Evolutionary conservation across 2,888 invertebrate species (phyloP).

Genomic region (Apotomis betuletana): DNA sequence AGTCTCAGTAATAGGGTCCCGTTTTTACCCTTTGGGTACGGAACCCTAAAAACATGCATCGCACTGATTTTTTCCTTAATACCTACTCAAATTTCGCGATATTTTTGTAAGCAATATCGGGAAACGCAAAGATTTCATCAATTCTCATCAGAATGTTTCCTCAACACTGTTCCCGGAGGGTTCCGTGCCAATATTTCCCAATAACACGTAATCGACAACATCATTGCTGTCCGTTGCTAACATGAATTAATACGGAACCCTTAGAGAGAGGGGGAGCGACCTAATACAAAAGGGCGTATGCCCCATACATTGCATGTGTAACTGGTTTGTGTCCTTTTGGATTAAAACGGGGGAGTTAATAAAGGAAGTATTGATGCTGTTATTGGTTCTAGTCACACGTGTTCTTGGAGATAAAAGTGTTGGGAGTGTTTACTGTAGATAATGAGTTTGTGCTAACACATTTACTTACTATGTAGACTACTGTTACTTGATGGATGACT

Average conservation of each 20-base stretch:
- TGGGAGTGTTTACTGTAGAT: not conserved
- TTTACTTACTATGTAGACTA: no score
- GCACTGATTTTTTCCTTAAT: no score
- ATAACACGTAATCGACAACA: slow-evolving; percentile 75
- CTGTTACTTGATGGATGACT: no score
- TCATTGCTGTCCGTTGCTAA: slow-evolving; percentile 78
- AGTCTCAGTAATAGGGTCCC: no score
- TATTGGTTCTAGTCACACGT: slow-evolving; percentile 42
- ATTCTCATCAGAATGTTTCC: slow-evolving; percentile 24
- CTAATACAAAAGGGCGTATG: no score
- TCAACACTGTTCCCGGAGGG: slow-evolving; percentile 48
- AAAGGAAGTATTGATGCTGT: slow-evolving; percentile 44
- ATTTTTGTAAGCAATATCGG: not conserved
- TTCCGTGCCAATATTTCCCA: slow-evolving; percentile 74
- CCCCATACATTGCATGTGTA: no score
- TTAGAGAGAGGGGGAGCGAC: slow-evolving; percentile 49
- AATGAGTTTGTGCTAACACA: slow-evolving; percentile 4
- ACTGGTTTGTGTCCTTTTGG: no score
- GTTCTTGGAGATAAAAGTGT: slow-evolving; percentile 19
- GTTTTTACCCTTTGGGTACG: no score
- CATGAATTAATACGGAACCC: slow-evolving; percentile 78
- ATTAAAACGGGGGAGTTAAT: slow-evolving; percentile 45
- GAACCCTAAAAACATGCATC: no score
- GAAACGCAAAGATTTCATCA: slow-evolving; percentile 26
- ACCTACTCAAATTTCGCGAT: no score